These are phyloP conservation scores for Fulica atra DNA, from an alignment of 2,113 vertebrate genomes.

Conservation along the genomic window DNA sequence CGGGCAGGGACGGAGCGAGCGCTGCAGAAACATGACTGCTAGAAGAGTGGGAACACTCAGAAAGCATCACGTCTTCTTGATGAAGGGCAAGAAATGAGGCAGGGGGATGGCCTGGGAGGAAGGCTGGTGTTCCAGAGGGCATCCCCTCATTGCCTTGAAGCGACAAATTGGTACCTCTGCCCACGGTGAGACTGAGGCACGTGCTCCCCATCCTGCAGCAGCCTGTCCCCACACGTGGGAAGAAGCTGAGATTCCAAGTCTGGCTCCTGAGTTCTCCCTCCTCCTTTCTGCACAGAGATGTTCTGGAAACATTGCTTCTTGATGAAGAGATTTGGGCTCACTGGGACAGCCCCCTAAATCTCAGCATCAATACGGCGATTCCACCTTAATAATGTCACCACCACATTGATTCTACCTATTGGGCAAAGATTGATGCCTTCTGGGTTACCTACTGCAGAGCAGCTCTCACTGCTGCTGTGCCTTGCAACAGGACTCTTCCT, in stretches of 20 bases:
- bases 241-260: too few relatives aligned
- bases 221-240: not conserved
- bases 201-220: not conserved
- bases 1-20: not conserved
- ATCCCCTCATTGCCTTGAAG: not conserved
- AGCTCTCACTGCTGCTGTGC: not conserved
- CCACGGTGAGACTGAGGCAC: not conserved
- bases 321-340: not conserved
- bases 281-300: not conserved
- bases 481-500: not conserved
- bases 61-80: not conserved
- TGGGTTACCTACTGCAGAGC: not conserved
- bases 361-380: not conserved
- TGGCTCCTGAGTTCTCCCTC: not conserved
- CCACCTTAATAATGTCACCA: too few relatives aligned
- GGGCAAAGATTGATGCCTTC: not conserved
- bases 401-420: not conserved
- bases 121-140: not conserved
- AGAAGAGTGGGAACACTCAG: not conserved
- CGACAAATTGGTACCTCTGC: not conserved
- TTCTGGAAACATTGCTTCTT: not conserved
- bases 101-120: not conserved
- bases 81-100: not conserved
- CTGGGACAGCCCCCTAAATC: not conserved
- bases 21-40: not conserved